Percentiles rank a stretch among this genome's conserved stretches.
phyloP scores from a whole-genome alignment of 1,140 invertebrate species.

The Yoshiicerus persimilis region DNA sequence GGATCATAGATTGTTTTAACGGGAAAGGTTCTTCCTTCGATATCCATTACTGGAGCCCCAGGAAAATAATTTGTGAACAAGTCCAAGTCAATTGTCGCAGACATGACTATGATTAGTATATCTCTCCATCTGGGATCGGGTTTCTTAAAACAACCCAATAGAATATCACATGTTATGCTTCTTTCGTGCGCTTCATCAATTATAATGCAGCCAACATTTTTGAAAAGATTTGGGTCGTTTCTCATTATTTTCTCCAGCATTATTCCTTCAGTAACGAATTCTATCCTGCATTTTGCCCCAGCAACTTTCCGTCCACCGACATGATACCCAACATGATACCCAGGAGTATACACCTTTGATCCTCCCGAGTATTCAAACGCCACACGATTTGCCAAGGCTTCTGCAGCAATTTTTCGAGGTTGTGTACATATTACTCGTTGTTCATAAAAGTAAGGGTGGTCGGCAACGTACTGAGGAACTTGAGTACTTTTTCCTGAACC shows the following conservation, averaged over 20 bases:
- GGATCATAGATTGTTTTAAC: slow-evolving; percentile 60
- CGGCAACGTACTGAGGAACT: slow-evolving; percentile 36
- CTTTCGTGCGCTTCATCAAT: slow-evolving; percentile 78
- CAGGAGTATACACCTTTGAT: background rate
- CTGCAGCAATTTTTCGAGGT: slow-evolving; percentile 60
- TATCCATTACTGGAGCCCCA: slow-evolving; percentile 53
- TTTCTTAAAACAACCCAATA: slow-evolving; percentile 60
- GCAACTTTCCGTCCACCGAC: background rate
- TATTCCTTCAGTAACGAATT: slow-evolving; percentile 53
- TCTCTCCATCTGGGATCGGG: slow-evolving; percentile 57
- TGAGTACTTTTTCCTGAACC: slow-evolving; percentile 53
- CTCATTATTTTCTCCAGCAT: slow-evolving; percentile 67
- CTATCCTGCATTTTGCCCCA: background rate
- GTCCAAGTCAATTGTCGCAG: slow-evolving; percentile 76
- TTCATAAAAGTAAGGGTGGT: background rate
- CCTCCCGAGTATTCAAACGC: background rate
- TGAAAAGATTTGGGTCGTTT: slow-evolving; percentile 54
- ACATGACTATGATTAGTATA: slow-evolving; percentile 78
- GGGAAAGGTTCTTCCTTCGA: slow-evolving; percentile 61
- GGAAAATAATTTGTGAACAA: slow-evolving; percentile 75
- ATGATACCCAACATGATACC: background rate
- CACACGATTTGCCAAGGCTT: slow-evolving; percentile 55
- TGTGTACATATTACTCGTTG: slow-evolving; percentile 53
- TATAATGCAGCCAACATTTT: slow-evolving; percentile 67
- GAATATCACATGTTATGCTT: slow-evolving; percentile 66